Conservation (phyloP, 2,797 vertebrate species). For the Columba guinea region DNA sequence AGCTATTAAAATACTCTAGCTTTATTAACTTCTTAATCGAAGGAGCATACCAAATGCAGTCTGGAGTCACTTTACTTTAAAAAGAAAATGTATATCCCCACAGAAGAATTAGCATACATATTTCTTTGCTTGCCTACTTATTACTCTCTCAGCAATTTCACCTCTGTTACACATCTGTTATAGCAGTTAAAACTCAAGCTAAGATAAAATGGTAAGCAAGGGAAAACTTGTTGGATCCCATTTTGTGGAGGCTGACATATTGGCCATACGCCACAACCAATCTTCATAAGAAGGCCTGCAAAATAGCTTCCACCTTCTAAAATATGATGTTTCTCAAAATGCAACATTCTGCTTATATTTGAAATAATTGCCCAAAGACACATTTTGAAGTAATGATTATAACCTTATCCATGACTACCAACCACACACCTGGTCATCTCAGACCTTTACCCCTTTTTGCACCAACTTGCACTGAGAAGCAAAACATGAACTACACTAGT, state of each 20-base stretch:
- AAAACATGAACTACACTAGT: not conserved
- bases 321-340: not conserved
- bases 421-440: not conserved
- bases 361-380: not conserved
- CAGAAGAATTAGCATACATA: not conserved
- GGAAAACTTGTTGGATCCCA: constrained; percentile 5
- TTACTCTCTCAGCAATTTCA: not conserved
- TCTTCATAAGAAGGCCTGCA: constrained; percentile 18
- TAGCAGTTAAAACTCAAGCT: constrained; percentile 19
- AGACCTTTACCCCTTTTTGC: not conserved
- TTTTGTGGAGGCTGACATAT: constrained; percentile 27
- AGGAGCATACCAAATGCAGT: not conserved
- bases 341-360: not conserved
- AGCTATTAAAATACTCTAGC: not conserved
- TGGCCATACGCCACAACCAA: constrained; percentile 1
- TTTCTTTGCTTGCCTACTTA: not conserved
- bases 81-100: not conserved
- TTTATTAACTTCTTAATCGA: not conserved
- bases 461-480: not conserved
- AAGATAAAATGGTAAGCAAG: constrained; percentile 27
- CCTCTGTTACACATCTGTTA: not conserved
- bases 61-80: not conserved
- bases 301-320: not conserved
- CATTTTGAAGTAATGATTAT: not conserved
- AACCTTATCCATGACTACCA: not conserved